A percentile compares a stretch with the other conserved stretches of the same genome.
phyloP scores from a whole-genome alignment of 2,113 vertebrate species.

The Phaetusa simplex region DNA sequence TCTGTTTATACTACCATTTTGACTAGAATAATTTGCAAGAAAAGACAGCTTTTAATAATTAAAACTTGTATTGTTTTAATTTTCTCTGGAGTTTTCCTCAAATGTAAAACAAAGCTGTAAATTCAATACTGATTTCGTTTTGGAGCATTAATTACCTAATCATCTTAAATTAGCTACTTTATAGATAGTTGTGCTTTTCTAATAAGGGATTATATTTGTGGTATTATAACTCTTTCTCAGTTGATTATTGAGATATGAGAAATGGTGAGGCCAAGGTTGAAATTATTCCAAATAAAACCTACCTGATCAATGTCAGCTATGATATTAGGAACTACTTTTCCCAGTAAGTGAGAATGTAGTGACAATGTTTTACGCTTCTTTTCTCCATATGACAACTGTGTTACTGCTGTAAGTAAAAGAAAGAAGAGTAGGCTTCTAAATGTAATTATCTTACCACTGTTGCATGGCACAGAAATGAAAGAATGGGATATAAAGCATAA shows the following conservation, averaged over 20 bases:
- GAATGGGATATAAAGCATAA: background rate
- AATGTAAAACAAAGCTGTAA: slow-evolving; percentile 56
- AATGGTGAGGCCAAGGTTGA: background rate
- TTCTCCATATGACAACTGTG: background rate
- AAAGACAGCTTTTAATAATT: slow-evolving; percentile 66
- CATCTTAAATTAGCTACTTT: slow-evolving; percentile 31
- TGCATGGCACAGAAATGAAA: background rate
- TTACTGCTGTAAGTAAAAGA: background rate
- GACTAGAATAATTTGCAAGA: slow-evolving; percentile 41
- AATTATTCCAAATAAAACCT: background rate
- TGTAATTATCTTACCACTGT: background rate
- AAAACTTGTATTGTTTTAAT: slow-evolving; percentile 66
- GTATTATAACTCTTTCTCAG: background rate
- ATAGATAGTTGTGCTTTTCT: slow-evolving; percentile 9
- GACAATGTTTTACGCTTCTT: background rate
- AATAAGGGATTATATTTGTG: background rate
- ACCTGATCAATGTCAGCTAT: background rate
- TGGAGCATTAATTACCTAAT: slow-evolving; percentile 29
- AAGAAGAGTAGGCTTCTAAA: background rate
- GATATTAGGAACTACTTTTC: background rate
- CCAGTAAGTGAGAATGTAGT: background rate
- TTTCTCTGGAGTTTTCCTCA: slow-evolving; percentile 57
- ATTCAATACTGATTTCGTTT: slow-evolving; percentile 55
- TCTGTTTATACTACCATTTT: slow-evolving; percentile 54
- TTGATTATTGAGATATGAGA: background rate